A percentile compares a stretch with the other conserved stretches of the same genome.
These are phyloP conservation scores for Drosophila cognata DNA, from an alignment of 2,888 invertebrate genomes.

Conservation along the genomic window DNA sequence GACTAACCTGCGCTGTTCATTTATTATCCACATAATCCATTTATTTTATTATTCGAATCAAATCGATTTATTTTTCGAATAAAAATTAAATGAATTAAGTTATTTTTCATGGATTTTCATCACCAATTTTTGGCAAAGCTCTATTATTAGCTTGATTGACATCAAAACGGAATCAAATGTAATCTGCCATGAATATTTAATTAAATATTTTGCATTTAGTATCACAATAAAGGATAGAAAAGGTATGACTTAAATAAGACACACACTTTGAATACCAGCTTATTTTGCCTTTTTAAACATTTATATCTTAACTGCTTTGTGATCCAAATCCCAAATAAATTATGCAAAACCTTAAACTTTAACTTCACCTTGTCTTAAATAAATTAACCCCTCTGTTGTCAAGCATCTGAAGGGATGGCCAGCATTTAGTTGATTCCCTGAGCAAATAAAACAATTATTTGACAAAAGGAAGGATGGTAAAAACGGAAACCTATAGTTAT, in stretches of 20 bases:
- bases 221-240: not conserved
- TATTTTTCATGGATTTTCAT: not conserved
- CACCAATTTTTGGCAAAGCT: not conserved
- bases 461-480: not conserved
- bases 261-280: not conserved
- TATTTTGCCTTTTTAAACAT: not conserved
- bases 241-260: not conserved
- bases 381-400: not conserved
- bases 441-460: not conserved
- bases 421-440: conserved; percentile 1
- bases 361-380: not conserved
- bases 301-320: not conserved
- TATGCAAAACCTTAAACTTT: not conserved
- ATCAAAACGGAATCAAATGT: not conserved
- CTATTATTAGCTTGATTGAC: not conserved
- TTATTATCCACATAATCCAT: not conserved
- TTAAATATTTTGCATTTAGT: not conserved
- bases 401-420: not conserved
- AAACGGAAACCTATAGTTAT: not conserved
- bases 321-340: conserved; percentile 6
- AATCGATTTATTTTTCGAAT: not conserved
- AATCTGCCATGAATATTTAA: not conserved
- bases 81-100: not conserved
- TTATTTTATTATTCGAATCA: not conserved
- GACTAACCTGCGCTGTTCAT: not conserved